Evolutionary conservation across 1,140 invertebrate species (phyloP), one percentile per base, ranked within the genome.

Genomic region (Saccostrea echinata): DNA sequence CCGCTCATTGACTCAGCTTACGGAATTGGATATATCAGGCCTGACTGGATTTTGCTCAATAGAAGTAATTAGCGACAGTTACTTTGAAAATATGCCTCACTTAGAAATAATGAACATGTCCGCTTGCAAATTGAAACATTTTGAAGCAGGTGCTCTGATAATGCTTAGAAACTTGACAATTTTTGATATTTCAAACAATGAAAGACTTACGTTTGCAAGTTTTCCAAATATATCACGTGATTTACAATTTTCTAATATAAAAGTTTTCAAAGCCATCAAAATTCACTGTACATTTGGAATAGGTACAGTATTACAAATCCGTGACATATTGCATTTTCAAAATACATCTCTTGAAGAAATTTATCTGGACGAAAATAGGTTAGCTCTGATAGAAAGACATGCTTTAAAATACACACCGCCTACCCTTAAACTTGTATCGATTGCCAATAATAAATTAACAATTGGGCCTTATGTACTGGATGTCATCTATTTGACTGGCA

Each of bases 241-340:
- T 35, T 35, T 88, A n/a, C n/a, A n/a, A n/a, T n/a, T n/a, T n/a
- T n/a, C n/a, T n/a, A n/a, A n/a, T n/a, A n/a, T n/a, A n/a, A 68
- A 83, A 24, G 27, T 82, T 33, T n/a, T 88, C 13, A 86, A 84
- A 18, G 3, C 68, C 3, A 84, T 82, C 24, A 88, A 88, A 55
- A 81, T 88, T 27, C 85, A 88, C 55, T 30, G 76, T 68, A 83
- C 81, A 4, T 88, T 85, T 71, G 84, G 84, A n/a, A 2, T 86
- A 0, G 84, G 84, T 11, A 86, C 80, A n/a, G 21, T 71, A 21
- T 1, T 88, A 9, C 11, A n/a, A 24, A 33, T 9, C 12, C 57
- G 82, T 12, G 53, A 86, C 35, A 43, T 88, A n/a, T 27, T 24
- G 68, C 11, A 68, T 1, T 35, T 86, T 1, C 33, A 53, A 21